Conservation (phyloP, 1,140 invertebrate genomes). For the Lucilia sericata region DNA sequence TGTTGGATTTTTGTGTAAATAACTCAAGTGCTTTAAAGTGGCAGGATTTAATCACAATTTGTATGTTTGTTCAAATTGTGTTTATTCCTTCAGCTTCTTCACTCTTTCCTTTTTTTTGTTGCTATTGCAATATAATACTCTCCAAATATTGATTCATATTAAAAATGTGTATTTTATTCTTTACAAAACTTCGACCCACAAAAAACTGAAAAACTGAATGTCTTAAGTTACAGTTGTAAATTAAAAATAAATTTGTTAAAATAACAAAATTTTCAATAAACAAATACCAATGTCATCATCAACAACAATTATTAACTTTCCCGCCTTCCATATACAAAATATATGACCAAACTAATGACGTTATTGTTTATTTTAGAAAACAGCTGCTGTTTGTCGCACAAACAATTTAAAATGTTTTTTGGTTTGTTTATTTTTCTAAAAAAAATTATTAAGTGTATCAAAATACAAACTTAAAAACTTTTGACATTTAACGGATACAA, state of each 20-base stretch:
- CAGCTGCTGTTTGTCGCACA: constrained; percentile 39
- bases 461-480: not conserved
- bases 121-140: constrained; percentile 31
- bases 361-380: constrained; percentile 26
- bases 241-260: constrained; percentile 37
- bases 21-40: constrained; percentile 37
- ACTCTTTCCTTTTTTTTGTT: not conserved
- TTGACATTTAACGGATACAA: not conserved
- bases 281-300: constrained; percentile 25
- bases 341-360: constrained; percentile 5
- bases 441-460: constrained; percentile 10
- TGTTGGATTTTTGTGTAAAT: not conserved
- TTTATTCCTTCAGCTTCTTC: not conserved
- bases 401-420: not conserved
- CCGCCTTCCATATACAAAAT: not conserved
- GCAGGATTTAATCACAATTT: constrained; percentile 40
- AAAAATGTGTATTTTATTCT: not conserved
- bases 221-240: constrained; percentile 27
- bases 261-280: constrained; percentile 26
- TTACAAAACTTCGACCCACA: not conserved
- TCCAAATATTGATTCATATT: constrained; percentile 43
- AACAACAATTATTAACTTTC: not conserved
- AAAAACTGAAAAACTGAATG: not conserved
- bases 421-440: constrained; percentile 25
- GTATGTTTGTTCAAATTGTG: not conserved